Evolutionary conservation across 64 coral and sea anemone genomes (phyloP), one percentile per base, ranked within the genome.

Genomic region (Stylophora pistillata): DNA sequence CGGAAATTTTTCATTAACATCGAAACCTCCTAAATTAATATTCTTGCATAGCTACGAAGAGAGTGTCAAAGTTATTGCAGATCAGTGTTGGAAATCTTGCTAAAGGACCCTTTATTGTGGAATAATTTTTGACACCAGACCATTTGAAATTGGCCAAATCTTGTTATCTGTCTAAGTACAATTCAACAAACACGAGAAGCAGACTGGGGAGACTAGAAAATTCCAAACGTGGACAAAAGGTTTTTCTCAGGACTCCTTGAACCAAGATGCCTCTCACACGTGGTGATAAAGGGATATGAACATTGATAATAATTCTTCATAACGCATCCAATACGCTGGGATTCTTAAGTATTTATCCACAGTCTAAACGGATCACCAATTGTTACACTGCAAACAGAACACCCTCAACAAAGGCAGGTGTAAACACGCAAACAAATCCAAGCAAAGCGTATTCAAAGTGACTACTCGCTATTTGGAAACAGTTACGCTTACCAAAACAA

Each of bases 341-440:
- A 56, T 0, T 78, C n/a, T 57, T 56, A 55, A 20, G 0, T 78
- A 56, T 55, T 78, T 14, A 56, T 78, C 53, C 15, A 9, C 9
- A 78, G 47, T 56, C 47, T 78, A 55, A 13, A 28, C 15, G 75
- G 26, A 78, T 56, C 47, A 78, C 53, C 56, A 55, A 78, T 28
- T 53, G 34, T 47, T 23, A 34, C 21, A n/a, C 15, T 13, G 79
- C 21, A 82, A 82, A 82, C 59, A 82, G 79, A 41, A 30, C 79
- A 82, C 30, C 28, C 9, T 37, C 10, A 21, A n/a, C 29, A 20
- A 34, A 78, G 26, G 29, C 79, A 64, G 79, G 79, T 82, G 79
- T 34, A 82, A 21, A 64, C 2, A 64, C 17, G 33, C 59, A 63
- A 82, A 82, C 58, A 81, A 62, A 60, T 27, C 64, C 26, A 21